phyloP scores from a whole-genome alignment of 1,140 invertebrate genomes.

The Asbolus verrucosus region DNA sequence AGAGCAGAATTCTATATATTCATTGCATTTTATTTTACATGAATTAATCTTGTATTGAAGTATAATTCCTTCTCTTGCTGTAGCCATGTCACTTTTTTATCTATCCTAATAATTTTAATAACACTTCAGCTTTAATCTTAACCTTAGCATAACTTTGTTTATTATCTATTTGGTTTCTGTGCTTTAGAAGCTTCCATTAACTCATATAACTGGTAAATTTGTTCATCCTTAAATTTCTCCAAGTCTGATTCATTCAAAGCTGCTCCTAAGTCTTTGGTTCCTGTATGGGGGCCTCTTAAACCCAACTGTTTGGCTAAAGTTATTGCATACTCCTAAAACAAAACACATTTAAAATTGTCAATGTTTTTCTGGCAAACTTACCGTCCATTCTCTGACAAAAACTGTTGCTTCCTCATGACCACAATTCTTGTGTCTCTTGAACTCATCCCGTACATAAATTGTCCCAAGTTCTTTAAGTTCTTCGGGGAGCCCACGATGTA shows the following conservation, averaged over 20 bases:
- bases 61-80: no score
- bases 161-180: background rate
- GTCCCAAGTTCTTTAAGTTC: slow-evolving; percentile 84
- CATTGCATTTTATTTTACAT: no score
- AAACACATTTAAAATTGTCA: slow-evolving; percentile 38
- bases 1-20: no score
- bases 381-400: slow-evolving; percentile 92
- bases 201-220: slow-evolving; percentile 86
- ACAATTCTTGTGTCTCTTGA: slow-evolving; percentile 87
- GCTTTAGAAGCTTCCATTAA: slow-evolving; percentile 76
- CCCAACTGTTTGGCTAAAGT: slow-evolving; percentile 79
- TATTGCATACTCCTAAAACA: slow-evolving; percentile 79
- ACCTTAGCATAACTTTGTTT: no score
- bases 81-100: no score
- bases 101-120: no score
- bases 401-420: slow-evolving; percentile 75
- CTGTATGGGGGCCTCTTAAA: slow-evolving; percentile 69
- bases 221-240: slow-evolving; percentile 82
- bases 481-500: slow-evolving; percentile 84
- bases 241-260: slow-evolving; percentile 73
- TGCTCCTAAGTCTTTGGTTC: slow-evolving; percentile 69
- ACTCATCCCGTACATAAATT: slow-evolving; percentile 90
- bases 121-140: no score
- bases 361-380: slow-evolving; percentile 67
- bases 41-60: no score